phyloP scores from a whole-genome alignment of 2,113 vertebrate genomes.

The Noturus placidus region DNA sequence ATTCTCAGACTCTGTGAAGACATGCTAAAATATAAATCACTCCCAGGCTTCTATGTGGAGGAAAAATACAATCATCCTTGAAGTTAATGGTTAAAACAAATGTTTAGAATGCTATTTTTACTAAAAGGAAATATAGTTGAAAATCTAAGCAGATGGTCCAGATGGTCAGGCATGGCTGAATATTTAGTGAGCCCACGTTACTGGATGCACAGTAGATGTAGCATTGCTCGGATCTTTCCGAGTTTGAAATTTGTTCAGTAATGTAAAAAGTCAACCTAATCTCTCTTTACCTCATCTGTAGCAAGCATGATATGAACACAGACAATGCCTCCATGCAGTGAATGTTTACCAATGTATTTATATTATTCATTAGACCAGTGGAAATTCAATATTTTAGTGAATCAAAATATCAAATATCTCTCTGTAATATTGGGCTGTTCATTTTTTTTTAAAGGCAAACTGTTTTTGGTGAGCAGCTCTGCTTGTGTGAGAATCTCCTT shows the following conservation, averaged over 20 bases:
- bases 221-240: not conserved
- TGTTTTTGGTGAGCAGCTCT: not conserved
- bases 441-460: not conserved
- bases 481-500: too few species aligned
- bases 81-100: constrained; percentile 17
- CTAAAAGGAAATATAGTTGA: not conserved
- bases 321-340: not conserved
- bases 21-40: not conserved
- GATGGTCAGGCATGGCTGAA: not conserved
- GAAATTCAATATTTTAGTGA: not conserved
- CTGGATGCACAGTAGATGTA: not conserved
- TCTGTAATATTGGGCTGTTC: not conserved
- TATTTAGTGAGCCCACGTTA: not conserved
- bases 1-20: constrained; percentile 13
- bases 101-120: constrained; percentile 3
- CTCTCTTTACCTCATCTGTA: not conserved
- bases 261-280: not conserved
- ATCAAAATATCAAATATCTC: not conserved
- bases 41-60: not conserved
- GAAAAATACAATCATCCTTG: not conserved
- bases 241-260: not conserved
- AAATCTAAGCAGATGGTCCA: not conserved
- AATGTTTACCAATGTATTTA: not conserved
- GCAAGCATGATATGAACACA: not conserved
- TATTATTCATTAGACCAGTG: not conserved